These are phyloP conservation scores for Sinosuthora webbiana DNA, from an alignment of 2,113 vertebrate species.

Conservation along the genomic window DNA sequence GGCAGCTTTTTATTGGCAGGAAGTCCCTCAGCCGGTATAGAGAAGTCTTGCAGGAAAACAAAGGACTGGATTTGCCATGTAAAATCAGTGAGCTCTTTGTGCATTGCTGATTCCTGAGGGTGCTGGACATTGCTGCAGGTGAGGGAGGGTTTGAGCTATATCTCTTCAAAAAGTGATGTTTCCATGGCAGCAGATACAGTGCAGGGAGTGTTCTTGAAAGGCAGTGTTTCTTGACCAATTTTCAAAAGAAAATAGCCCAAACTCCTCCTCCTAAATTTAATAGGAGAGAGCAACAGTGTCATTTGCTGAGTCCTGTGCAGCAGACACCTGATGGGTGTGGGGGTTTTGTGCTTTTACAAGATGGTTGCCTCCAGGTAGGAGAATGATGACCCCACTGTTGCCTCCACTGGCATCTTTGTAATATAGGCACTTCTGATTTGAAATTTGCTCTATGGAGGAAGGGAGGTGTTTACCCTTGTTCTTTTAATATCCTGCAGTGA, in stretches of 20 bases:
- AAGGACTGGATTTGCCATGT: not conserved
- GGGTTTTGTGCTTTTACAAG: not conserved
- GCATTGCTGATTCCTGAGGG: not conserved
- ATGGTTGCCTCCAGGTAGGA: not conserved
- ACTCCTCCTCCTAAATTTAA: not conserved
- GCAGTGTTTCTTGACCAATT: not conserved
- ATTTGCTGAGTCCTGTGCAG: not conserved
- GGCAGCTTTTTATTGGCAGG: not conserved
- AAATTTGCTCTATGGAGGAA: not conserved
- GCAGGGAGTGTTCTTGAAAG: not conserved
- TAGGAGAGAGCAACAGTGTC: not conserved
- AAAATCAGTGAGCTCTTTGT: not conserved
- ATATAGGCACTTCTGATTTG: not conserved
- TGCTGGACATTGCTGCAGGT: not conserved
- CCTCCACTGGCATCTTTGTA: not conserved
- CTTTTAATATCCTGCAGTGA: conserved; percentile 33
- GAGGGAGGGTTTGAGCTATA: not conserved
- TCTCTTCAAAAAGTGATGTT: not conserved
- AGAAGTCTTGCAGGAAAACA: not conserved
- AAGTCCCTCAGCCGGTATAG: not conserved
- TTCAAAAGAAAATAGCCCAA: not conserved
- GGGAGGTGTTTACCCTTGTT: not conserved
- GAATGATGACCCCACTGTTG: not conserved
- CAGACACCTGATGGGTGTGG: not conserved
- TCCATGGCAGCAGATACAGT: conserved; percentile 37